A percentile compares a stretch with the other conserved stretches of the same genome.
Conservation (phyloP, 2,888 invertebrate genomes). For the Portevinia maculata region DNA sequence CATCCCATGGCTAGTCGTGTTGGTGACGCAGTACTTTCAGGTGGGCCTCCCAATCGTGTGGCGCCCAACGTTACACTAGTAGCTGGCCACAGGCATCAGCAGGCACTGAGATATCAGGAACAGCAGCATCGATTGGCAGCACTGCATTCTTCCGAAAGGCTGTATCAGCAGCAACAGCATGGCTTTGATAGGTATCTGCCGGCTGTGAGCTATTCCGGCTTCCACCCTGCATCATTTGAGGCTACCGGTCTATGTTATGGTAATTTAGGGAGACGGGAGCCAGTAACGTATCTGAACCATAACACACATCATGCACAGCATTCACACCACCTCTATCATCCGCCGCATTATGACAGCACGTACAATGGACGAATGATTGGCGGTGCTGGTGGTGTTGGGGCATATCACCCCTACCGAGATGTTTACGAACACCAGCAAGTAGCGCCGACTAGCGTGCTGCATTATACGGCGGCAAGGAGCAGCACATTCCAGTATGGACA, state of each 20-base stretch:
- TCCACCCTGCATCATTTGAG: constrained; percentile 46
- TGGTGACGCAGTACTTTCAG: constrained; percentile 58
- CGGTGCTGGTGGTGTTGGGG: constrained; percentile 50
- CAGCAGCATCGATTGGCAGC: constrained; percentile 64
- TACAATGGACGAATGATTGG: constrained; percentile 74
- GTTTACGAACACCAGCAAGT: constrained; percentile 76
- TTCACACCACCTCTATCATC: constrained; percentile 64
- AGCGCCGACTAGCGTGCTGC: constrained; percentile 79
- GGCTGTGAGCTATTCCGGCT: constrained; percentile 39
- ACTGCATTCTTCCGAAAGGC: constrained; percentile 58
- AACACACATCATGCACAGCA: constrained; percentile 48
- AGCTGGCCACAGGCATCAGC: constrained; percentile 57
- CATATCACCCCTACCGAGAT: constrained; percentile 70
- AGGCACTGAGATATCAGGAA: constrained; percentile 59
- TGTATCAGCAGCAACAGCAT: constrained; percentile 65
- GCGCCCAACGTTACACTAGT: constrained; percentile 64
- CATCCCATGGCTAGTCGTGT: constrained; percentile 61
- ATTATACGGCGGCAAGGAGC: constrained; percentile 78
- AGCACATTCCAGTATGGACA: constrained; percentile 60
- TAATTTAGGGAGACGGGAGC: constrained; percentile 52
- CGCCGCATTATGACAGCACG: constrained; percentile 69
- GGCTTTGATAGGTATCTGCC: constrained; percentile 64
- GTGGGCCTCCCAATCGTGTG: constrained; percentile 64
- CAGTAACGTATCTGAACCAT: constrained; percentile 51
- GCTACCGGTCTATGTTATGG: constrained; percentile 46